Evolutionary conservation across 2,888 invertebrate genomes (phyloP).

Genomic region (Atherix ibis): DNA sequence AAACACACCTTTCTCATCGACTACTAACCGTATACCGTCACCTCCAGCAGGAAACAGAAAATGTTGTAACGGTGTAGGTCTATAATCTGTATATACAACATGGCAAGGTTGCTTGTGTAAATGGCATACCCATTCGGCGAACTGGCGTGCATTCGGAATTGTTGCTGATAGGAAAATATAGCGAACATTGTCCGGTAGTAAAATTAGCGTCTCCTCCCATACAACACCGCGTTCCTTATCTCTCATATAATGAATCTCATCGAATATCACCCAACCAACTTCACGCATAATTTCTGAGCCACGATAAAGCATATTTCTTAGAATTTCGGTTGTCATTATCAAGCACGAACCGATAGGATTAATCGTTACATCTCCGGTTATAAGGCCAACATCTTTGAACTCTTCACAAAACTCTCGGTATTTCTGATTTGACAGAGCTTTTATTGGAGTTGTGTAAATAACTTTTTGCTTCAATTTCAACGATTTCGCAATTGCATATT

Average conservation of each 20-base stretch:
- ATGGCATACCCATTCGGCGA: conserved; percentile 86
- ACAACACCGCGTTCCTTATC: conserved; percentile 98
- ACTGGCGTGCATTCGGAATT: conserved; percentile 96
- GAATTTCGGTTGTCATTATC: conserved; percentile 99
- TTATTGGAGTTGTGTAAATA: conserved; percentile 98
- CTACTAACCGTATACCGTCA: conserved; percentile 89
- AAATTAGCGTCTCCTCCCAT: conserved; percentile 92
- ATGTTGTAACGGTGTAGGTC: conserved; percentile 96
- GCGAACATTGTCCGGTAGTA: conserved; percentile 93
- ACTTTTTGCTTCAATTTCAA: conserved; percentile 89
- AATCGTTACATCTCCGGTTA: conserved; percentile 98
- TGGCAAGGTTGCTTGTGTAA: conserved; percentile 95
- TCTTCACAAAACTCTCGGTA: conserved; percentile 95
- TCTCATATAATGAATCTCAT: conserved; percentile 99
- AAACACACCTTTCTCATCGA: conserved; percentile 89
- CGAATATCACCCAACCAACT: conserved; percentile 99
- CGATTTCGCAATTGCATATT: conserved; percentile 92
- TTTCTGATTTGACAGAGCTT: conserved; percentile 98
- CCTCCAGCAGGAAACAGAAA: conserved; percentile 96
- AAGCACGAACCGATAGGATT: conserved; percentile 95
- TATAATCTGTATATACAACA: conserved; percentile 95
- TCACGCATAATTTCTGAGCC: conserved; percentile 98
- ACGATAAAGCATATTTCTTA: conserved; percentile 95
- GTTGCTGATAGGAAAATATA: conserved; percentile 99
- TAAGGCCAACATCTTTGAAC: conserved; percentile 93